Percentiles rank a stretch among this genome's conserved stretches.
These are phyloP conservation scores for Hippopotamus amphibius DNA, from an alignment of 2,113 vertebrate species.

Conservation along the genomic window DNA sequence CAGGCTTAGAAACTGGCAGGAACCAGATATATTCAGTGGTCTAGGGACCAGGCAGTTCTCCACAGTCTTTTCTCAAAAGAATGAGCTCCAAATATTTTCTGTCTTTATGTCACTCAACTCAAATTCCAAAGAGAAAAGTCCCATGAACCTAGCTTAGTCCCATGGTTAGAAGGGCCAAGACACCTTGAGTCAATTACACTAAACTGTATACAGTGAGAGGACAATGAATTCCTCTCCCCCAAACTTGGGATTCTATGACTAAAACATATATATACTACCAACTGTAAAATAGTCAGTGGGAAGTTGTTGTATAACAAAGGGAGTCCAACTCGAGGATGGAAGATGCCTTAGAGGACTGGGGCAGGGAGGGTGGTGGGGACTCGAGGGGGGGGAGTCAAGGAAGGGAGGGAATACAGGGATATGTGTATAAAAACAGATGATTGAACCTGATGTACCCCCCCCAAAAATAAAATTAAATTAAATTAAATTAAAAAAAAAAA, in stretches of 20 bases:
- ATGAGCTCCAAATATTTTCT: not conserved
- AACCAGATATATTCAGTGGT: not conserved
- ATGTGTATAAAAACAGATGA: no score
- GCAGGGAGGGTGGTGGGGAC: no score
- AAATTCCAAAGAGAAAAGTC: not conserved
- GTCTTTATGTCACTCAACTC: slow-evolving; percentile 3
- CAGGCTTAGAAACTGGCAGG: not conserved
- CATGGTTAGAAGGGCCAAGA: not conserved
- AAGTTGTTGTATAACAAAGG: no score
- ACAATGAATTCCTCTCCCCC: not conserved
- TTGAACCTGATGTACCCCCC: no score
- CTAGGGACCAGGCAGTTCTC: not conserved
- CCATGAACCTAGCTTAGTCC: not conserved
- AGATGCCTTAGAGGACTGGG: no score
- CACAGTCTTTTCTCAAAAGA: not conserved
- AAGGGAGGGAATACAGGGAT: no score
- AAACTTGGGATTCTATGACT: not conserved
- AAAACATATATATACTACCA: no score
- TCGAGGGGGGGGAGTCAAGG: no score
- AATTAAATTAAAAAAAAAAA: no score
- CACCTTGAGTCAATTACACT: not conserved
- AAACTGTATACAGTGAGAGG: not conserved
- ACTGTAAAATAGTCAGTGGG: no score
- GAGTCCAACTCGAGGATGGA: no score
- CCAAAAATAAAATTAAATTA: no score